Evolutionary conservation across 2,888 invertebrate species (phyloP).

Genomic region (Heliconius aoede): DNA sequence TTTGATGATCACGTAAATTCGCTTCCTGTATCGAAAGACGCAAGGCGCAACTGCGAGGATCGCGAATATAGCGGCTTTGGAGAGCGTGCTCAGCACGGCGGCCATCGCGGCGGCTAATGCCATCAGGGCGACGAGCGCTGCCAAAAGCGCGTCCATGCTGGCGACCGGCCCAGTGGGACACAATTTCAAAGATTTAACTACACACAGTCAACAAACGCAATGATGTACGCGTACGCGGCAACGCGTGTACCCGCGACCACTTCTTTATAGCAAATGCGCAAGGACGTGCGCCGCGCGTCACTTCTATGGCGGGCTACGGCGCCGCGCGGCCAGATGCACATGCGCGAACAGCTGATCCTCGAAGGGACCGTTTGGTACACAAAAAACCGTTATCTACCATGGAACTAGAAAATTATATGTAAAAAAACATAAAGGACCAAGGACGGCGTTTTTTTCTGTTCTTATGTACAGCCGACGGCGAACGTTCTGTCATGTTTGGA

Average conservation of each 20-base stretch:
- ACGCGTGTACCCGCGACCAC: slow-evolving; percentile 61
- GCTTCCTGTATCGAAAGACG: slow-evolving; percentile 81
- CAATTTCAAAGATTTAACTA: slow-evolving; percentile 54
- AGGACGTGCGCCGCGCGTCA: slow-evolving; percentile 52
- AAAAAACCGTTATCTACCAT: slow-evolving; percentile 59
- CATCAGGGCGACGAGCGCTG: slow-evolving; percentile 80
- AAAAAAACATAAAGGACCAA: slow-evolving; percentile 39
- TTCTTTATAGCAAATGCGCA: slow-evolving; percentile 60
- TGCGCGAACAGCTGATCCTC: slow-evolving; percentile 80
- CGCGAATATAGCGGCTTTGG: slow-evolving; percentile 90
- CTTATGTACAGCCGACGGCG: slow-evolving; percentile 35
- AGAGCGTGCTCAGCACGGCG: slow-evolving; percentile 84
- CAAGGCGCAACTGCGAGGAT: slow-evolving; percentile 81
- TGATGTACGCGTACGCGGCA: slow-evolving; percentile 56
- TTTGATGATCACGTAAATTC: slow-evolving; percentile 85
- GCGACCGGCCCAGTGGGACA: slow-evolving; percentile 76
- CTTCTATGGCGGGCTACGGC: slow-evolving; percentile 64
- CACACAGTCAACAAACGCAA: slow-evolving; percentile 52
- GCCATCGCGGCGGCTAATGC: slow-evolving; percentile 82
- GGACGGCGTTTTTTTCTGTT: slow-evolving; percentile 14
- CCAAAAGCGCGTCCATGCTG: slow-evolving; percentile 82
- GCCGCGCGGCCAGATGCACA: slow-evolving; percentile 70
- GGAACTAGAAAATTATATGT: slow-evolving; percentile 51
- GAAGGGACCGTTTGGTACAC: slow-evolving; percentile 57
- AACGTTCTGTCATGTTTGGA: slow-evolving; percentile 40